Percentiles rank a stretch among this genome's conserved stretches.
These are phyloP conservation scores for Entomyzon cyanotis DNA, from an alignment of 2,113 vertebrate species.

Conservation along the genomic window DNA sequence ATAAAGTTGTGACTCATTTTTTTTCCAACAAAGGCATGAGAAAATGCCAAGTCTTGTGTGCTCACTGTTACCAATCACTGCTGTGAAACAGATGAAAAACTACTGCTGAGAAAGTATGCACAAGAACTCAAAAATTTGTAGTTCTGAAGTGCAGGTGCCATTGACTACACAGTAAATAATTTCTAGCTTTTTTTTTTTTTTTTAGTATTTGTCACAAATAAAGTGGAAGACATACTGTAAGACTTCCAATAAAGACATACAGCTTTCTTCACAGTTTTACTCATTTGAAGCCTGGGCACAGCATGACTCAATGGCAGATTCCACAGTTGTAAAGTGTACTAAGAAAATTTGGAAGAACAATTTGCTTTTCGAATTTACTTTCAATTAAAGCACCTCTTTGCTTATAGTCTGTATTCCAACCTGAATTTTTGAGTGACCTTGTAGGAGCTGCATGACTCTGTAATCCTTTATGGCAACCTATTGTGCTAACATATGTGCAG, in stretches of 20 bases:
- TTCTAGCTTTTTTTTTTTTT: background rate
- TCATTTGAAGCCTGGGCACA: background rate
- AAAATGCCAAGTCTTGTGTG: background rate
- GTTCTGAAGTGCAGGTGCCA: background rate
- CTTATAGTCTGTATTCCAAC: background rate
- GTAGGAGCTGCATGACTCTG: background rate
- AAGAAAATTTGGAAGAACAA: background rate
- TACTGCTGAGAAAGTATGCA: background rate
- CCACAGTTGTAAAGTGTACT: background rate
- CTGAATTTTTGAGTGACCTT: slow-evolving; percentile 1
- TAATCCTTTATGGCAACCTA: background rate
- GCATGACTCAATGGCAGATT: background rate
- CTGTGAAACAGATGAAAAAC: background rate
- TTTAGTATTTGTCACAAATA: background rate
- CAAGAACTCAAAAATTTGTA: background rate
- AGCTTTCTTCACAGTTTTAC: background rate
- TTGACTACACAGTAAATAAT: background rate
- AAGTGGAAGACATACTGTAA: background rate
- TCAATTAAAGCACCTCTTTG: background rate
- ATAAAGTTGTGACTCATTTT: background rate
- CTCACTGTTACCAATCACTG: background rate
- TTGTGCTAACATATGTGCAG: background rate
- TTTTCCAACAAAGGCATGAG: background rate
- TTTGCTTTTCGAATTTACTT: background rate
- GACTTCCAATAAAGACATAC: background rate